These are phyloP conservation scores for Chaenocephalus aceratus DNA, from an alignment of 2,113 vertebrate species.

Conservation along the genomic window DNA sequence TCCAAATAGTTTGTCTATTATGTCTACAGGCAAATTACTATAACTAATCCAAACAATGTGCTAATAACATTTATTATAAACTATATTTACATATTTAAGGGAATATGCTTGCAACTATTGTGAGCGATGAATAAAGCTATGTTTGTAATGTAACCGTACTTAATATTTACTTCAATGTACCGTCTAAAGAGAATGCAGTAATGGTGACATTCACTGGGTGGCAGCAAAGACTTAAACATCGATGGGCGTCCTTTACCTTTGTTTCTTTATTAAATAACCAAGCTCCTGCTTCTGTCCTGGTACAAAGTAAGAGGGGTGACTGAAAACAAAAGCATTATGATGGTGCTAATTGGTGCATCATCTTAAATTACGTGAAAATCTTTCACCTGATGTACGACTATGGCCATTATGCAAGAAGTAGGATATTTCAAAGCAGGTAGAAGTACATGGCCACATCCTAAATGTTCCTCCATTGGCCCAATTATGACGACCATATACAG, in stretches of 20 bases:
- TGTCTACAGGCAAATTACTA: background rate
- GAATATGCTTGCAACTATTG: background rate
- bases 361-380: constrained; percentile 8
- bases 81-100: background rate
- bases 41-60: background rate
- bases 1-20: background rate
- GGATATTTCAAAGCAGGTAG: background rate
- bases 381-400: background rate
- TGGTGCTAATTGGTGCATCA: constrained; percentile 18
- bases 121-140: background rate
- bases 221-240: constrained; percentile 70
- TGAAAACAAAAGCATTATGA: background rate
- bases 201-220: constrained; percentile 54
- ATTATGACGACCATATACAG: constrained; percentile 1
- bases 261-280: background rate
- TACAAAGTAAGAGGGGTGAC: no score
- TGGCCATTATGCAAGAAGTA: background rate
- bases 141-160: background rate
- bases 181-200: constrained; percentile 49
- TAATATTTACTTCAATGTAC: background rate
- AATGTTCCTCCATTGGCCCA: background rate
- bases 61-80: background rate
- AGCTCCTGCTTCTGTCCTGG: background rate
- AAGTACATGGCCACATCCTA: background rate
- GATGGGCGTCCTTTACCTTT: background rate